These are phyloP conservation scores for Dinothrombium tinctorium DNA, from an alignment of 1,140 invertebrate genomes.

Conservation along the genomic window DNA sequence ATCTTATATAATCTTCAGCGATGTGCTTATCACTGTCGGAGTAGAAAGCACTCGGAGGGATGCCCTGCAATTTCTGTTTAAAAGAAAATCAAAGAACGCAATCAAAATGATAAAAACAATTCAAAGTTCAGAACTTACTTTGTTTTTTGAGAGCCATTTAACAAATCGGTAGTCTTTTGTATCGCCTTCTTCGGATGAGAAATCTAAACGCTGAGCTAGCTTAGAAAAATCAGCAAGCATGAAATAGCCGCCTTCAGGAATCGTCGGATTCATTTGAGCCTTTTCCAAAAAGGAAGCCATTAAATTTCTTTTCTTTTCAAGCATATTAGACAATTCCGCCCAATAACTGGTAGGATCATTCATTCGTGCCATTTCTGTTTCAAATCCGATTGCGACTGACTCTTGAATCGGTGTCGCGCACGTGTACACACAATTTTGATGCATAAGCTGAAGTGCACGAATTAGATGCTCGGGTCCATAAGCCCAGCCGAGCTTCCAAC, in stretches of 20 bases:
- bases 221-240: slow-evolving; percentile 70
- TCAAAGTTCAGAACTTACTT: slow-evolving; percentile 35
- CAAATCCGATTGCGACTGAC: slow-evolving; percentile 8
- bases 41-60: slow-evolving; percentile 85
- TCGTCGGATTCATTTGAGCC: slow-evolving; percentile 64
- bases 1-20: slow-evolving; percentile 60
- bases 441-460: slow-evolving; percentile 53
- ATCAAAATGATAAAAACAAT: background rate
- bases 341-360: slow-evolving; percentile 61
- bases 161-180: slow-evolving; percentile 9
- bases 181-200: background rate
- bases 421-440: slow-evolving; percentile 69
- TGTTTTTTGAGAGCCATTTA: slow-evolving; percentile 7
- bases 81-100: background rate
- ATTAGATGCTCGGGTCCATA: slow-evolving; percentile 61
- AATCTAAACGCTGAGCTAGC: slow-evolving; percentile 20
- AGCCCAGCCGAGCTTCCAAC: slow-evolving; percentile 81
- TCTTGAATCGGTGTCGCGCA: slow-evolving; percentile 51
- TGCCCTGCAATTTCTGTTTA: slow-evolving; percentile 48
- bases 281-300: slow-evolving; percentile 36
- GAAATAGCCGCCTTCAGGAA: slow-evolving; percentile 89
- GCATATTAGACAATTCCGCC: slow-evolving; percentile 40
- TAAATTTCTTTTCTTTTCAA: slow-evolving; percentile 55
- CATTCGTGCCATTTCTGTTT: slow-evolving; percentile 27
- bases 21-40: slow-evolving; percentile 48